Base-by-base conservation (phyloP, 2,113 vertebrate species). In the Centropristis striata region DNA sequence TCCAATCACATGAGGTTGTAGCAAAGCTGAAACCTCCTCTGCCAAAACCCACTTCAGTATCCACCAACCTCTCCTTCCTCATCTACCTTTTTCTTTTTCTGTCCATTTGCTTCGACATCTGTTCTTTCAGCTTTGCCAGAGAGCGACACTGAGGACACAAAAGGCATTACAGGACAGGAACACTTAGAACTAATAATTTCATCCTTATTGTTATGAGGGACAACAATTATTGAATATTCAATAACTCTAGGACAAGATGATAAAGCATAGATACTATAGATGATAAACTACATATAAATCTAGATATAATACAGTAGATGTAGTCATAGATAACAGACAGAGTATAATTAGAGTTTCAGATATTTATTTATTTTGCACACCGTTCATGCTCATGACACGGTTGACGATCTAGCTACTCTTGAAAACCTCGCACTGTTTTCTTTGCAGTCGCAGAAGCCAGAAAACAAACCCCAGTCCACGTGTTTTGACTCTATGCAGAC, bases 401-500 rank as follows among this genome's bases (percentile, higher is more conserved):
- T 88, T 21, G 12, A 63, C 25, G 80, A 75, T 71, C 54, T 15
- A 74, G 69, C 83, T 80, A 77, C 83, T 86, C 76, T 83, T 63
- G 47, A 67, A 84, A 86, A 86, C 55, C 80, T 86, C 20, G 63
- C 46, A 61, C 83, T 81, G 54, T 71, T 85, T 72, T 78, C 54
- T 75, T 50, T 14, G 25, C 80, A 59, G 78, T 75, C 16, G 74
- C 84, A 46, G 55, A 88, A 67, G 60, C 75, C 81, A 70, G 85
- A 81, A 67, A 81, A 81, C 63, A 55, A 81, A 83, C 67, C 83
- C 84, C 80, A 83, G 76, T 78, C 80, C 75, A 84, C 51, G 42
- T 60, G 80, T 82, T 84, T 78, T 78, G 87, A 92, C 92, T 89
- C 91, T 93, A 93, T 93, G 93, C 92, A 94, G 92, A 92, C 85